These are phyloP conservation scores for Digitonthophagus gazella DNA, from an alignment of 2,888 invertebrate genomes.

Conservation along the genomic window DNA sequence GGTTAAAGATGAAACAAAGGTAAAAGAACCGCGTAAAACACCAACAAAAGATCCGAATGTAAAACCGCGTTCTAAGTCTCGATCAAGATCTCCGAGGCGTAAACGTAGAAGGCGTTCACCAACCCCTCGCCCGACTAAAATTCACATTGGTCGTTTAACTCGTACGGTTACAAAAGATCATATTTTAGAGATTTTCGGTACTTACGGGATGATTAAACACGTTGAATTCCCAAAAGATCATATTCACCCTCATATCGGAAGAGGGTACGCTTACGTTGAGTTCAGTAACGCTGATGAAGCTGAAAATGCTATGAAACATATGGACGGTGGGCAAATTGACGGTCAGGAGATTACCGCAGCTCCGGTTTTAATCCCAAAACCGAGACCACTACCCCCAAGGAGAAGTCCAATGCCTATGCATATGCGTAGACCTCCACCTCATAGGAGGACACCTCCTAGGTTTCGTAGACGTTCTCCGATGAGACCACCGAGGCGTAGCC, in stretches of 20 bases:
- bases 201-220: constrained; percentile 80
- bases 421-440: constrained; percentile 57
- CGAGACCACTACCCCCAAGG: constrained; percentile 57
- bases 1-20: constrained; percentile 52
- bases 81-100: constrained; percentile 63
- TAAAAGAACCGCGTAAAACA: constrained; percentile 43
- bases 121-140: constrained; percentile 86
- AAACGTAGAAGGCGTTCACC: constrained; percentile 81
- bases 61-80: constrained; percentile 52
- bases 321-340: constrained; percentile 99
- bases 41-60: constrained; percentile 19
- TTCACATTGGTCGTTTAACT: constrained; percentile 90
- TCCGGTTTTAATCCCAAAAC: constrained; percentile 82
- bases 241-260: constrained; percentile 81
- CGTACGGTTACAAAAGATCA: constrained; percentile 91
- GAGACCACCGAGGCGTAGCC: constrained; percentile 51
- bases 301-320: constrained; percentile 97
- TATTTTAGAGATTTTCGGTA: constrained; percentile 86
- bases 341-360: constrained; percentile 91
- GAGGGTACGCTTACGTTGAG: constrained; percentile 94
- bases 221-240: constrained; percentile 90
- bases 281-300: constrained; percentile 93
- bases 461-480: constrained; percentile 49
- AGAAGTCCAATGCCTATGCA: constrained; percentile 59
- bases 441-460: constrained; percentile 52